A percentile compares a stretch with the other conserved stretches of the same genome.
Conservation (phyloP, 2,113 vertebrate genomes). For the Caretta caretta region DNA sequence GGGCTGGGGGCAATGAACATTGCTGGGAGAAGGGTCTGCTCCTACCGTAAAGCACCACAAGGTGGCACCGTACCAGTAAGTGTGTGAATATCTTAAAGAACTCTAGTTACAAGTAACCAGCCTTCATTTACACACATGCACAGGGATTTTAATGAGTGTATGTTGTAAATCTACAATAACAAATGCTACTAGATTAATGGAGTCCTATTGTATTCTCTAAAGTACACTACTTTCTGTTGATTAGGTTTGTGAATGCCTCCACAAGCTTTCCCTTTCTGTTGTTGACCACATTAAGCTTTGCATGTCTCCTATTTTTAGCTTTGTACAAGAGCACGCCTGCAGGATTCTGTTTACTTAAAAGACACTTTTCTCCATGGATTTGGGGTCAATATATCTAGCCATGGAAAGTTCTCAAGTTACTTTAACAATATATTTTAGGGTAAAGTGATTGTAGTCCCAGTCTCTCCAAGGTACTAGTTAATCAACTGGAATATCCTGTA, state of each 20-base stretch:
- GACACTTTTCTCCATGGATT: background rate
- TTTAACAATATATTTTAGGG: background rate
- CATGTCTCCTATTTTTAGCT: background rate
- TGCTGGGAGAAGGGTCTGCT: background rate
- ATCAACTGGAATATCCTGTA: slow-evolving; percentile 38
- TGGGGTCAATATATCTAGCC: slow-evolving; percentile 21
- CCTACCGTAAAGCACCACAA: background rate
- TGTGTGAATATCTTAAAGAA: background rate
- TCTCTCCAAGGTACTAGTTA: slow-evolving; percentile 8
- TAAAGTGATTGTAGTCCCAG: slow-evolving; percentile 13
- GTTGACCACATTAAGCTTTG: background rate
- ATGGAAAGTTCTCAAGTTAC: slow-evolving; percentile 43
- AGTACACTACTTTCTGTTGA: background rate
- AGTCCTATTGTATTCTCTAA: background rate
- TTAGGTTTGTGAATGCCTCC: background rate
- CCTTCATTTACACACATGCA: background rate
- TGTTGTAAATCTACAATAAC: slow-evolving; percentile 8
- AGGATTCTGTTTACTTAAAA: slow-evolving; percentile 27
- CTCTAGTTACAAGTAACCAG: no score
- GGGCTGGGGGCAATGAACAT: background rate
- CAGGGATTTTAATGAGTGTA: background rate
- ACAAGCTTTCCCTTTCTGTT: background rate
- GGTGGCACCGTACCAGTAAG: background rate
- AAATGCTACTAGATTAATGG: background rate
- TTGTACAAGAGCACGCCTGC: background rate